These are phyloP conservation scores for Hydrophis major DNA, from an alignment of 2,797 vertebrate species.

Conservation along the genomic window DNA sequence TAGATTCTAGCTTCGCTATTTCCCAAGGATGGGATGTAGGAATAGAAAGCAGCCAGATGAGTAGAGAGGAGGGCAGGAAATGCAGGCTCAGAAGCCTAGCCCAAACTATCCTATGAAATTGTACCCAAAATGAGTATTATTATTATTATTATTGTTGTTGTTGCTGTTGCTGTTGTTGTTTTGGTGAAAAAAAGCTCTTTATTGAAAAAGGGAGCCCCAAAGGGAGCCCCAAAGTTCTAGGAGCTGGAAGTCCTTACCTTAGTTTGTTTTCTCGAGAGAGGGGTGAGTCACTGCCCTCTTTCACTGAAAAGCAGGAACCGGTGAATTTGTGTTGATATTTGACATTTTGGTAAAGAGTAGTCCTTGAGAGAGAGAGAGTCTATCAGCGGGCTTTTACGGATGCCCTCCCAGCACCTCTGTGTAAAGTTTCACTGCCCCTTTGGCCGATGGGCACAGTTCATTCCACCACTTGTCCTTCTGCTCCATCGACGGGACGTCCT, in stretches of 20 bases:
- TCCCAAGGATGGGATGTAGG: not conserved
- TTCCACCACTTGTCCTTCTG: constrained; percentile 74
- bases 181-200: not conserved
- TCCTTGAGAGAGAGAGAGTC: not conserved
- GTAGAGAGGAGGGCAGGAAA: too few species aligned
- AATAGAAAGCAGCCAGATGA: not conserved
- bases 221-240: not conserved
- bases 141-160: too few species aligned
- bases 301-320: not conserved
- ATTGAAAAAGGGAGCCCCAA: not conserved
- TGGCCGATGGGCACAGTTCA: constrained; percentile 88
- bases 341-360: not conserved
- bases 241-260: not conserved
- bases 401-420: constrained; percentile 66
- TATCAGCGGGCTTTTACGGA: not conserved
- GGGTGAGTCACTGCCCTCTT: not conserved
- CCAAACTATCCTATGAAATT: not conserved
- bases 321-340: too few species aligned
- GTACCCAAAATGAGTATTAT: too few species aligned
- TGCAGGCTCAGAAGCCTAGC: not conserved
- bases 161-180: not conserved
- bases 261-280: not conserved
- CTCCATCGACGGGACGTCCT: constrained; percentile 78
- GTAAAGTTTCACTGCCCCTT: constrained; percentile 86
- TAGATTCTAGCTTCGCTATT: not conserved